Base-by-base conservation (phyloP, 1,140 invertebrate species). In the Vanessa tameamea region DNA sequence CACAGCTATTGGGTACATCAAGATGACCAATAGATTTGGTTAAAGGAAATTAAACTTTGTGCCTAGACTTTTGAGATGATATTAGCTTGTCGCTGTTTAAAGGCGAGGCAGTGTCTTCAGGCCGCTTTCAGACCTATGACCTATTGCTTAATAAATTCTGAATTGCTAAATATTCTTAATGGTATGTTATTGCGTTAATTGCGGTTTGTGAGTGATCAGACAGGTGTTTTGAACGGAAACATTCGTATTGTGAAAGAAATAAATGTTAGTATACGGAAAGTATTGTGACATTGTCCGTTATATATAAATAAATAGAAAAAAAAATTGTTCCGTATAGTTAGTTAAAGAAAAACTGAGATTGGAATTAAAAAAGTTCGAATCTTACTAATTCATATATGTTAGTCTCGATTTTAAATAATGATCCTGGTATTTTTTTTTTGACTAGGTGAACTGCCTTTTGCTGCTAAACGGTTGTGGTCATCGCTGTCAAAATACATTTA, bases 151-250 rank as follows among this genome's bases (percentile, higher is more conserved):
- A 74, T 77, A 63, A 73, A 73, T 71, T 77, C 72, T 77, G 74
- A 77, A 77, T 77, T 74, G 72, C 76, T 77, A 77, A 77, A 74
- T 72, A 72, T 72, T 70, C 73, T 50, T 77, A 77, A 77, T 77
- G 72, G 76, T 69, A 51, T 47, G 67, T 63, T 69, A 70, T 65
- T 67, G 67, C 67, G 61, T 71, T 77, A 77, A 73, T 79, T 77
- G 71, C 55, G 16, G 61, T 61, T 76, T 57, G 47, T 70, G 72
- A 77, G 72, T 74, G 74, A 31, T 72, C 55, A 53, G 69, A 70
- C 76, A 75, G 72, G 69, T 74, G 76, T 74, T 69, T 61, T 31
- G 57, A 16, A 20, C 1, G 50, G 43, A 67, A 37, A 67, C 43
- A 69, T 16, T 26, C 0, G 9, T 57, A 23, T 68, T 59, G 37